Evolutionary conservation across 2,113 vertebrate species (phyloP).

Genomic region (Carassius auratus): DNA sequence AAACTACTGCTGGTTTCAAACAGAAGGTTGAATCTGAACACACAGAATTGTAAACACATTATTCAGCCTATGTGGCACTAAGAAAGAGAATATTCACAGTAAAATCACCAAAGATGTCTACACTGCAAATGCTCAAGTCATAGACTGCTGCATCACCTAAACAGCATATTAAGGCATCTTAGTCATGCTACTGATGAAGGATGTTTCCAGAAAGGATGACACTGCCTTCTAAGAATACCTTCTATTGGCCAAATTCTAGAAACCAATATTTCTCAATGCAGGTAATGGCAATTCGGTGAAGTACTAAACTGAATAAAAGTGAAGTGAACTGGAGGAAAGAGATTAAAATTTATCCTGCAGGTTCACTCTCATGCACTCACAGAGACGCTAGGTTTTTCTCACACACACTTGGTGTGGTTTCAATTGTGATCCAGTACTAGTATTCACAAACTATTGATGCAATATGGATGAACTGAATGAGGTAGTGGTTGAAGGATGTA

Average conservation of each 20-base stretch:
- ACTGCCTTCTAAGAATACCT: background rate
- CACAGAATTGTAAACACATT: background rate
- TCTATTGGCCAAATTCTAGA: background rate
- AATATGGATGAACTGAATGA: background rate
- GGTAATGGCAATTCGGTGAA: background rate
- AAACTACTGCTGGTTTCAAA: background rate
- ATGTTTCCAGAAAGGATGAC: background rate
- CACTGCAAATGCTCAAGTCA: background rate
- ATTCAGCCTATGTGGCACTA: background rate
- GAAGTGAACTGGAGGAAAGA: background rate
- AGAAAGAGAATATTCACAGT: background rate
- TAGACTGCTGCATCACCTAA: background rate
- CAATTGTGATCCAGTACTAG: background rate
- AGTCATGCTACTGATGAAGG: background rate
- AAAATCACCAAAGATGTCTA: background rate
- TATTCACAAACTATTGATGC: background rate
- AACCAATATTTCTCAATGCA: background rate
- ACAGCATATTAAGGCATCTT: background rate
- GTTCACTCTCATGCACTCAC: background rate
- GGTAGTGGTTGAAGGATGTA: too few species aligned
- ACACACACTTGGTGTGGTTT: background rate
- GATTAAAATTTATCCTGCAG: background rate
- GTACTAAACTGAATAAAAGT: background rate
- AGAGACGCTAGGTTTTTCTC: too few species aligned
- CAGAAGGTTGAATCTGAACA: background rate